Percentiles rank a stretch among this genome's conserved stretches.
These are phyloP conservation scores for Pectinophora gossypiella DNA, from an alignment of 1,140 invertebrate genomes.

Conservation along the genomic window DNA sequence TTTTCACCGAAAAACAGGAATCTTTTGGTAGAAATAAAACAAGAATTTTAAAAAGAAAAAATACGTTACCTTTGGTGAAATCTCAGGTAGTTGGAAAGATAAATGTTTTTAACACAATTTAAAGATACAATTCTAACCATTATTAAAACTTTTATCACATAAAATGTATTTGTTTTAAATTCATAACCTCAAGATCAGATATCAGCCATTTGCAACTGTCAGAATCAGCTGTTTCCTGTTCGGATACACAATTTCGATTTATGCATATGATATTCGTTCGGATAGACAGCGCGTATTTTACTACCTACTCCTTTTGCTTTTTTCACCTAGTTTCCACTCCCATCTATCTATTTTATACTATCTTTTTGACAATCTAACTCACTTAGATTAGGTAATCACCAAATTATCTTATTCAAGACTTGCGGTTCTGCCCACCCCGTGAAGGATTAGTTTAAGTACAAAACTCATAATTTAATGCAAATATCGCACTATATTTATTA, in stretches of 20 bases:
- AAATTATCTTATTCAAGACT: too few species aligned
- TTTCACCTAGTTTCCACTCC: too few species aligned
- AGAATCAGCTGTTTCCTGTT: neutral
- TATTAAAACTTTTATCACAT: neutral
- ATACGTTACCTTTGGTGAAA: neutral
- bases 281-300: too few species aligned
- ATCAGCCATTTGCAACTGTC: neutral
- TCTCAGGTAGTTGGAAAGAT: neutral
- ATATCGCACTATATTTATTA: too few species aligned
- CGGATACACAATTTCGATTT: neutral
- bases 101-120: neutral
- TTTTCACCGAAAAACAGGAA: neutral
- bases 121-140: slow-evolving; percentile 1
- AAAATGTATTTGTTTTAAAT: neutral
- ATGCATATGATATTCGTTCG: too few species aligned
- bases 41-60: neutral
- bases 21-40: neutral
- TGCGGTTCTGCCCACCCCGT: too few species aligned
- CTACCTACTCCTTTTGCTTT: too few species aligned
- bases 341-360: too few species aligned
- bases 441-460: too few species aligned
- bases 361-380: too few species aligned
- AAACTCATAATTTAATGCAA: too few species aligned
- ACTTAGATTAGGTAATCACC: too few species aligned
- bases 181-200: neutral